Evolutionary conservation across 2,113 vertebrate genomes (phyloP).

Genomic region (Pteropus alecto): DNA sequence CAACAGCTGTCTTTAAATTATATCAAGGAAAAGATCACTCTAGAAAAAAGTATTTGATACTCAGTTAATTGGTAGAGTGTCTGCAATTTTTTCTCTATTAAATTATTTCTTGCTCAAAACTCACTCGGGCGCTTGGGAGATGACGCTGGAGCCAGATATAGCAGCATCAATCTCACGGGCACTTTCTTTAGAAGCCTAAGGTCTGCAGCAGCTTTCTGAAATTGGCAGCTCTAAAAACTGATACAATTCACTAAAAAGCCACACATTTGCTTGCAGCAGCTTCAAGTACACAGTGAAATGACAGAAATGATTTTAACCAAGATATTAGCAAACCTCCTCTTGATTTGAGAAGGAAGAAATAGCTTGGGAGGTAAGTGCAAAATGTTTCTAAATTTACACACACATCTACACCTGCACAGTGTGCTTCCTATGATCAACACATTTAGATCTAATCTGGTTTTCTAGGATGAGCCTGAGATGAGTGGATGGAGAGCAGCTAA

Average conservation of each 20-base stretch:
- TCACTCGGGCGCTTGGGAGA: neutral
- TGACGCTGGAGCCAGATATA: neutral
- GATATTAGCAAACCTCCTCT: neutral
- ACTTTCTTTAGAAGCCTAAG: neutral
- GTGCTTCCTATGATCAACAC: neutral
- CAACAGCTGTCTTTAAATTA: neutral
- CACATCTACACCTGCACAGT: neutral
- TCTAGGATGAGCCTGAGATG: neutral
- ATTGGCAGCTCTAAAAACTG: neutral
- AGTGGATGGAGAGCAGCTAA: neutral
- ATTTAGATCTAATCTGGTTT: neutral
- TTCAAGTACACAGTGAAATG: neutral
- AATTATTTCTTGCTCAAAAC: constrained; percentile 18
- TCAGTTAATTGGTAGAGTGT: neutral
- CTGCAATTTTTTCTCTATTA: neutral
- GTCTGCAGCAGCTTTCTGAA: neutral
- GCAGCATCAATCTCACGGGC: neutral
- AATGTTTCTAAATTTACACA: neutral
- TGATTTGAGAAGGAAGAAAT: neutral
- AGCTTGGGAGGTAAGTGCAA: neutral
- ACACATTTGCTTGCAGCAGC: neutral
- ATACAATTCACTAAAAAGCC: neutral
- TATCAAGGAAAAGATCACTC: neutral
- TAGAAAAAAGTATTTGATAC: neutral
- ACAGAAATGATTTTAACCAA: neutral